Percentiles rank a stretch among this genome's conserved stretches.
phyloP scores from a whole-genome alignment of 2,113 vertebrate species.

The Puma concolor region DNA sequence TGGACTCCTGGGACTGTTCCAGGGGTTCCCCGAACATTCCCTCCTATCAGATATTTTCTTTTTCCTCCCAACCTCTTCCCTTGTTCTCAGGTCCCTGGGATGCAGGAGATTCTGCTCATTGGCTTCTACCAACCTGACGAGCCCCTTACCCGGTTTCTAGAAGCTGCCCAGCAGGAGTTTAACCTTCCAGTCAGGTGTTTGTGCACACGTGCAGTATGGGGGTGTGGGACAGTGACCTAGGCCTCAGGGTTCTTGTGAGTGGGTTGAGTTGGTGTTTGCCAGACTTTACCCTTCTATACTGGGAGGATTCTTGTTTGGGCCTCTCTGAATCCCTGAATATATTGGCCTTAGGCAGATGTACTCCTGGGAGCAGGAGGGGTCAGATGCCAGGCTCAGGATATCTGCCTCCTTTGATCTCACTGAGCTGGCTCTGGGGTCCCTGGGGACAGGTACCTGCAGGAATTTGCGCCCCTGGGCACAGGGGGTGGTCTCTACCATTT shows the following conservation, averaged over 20 bases:
- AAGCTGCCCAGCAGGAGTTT: constrained; percentile 94
- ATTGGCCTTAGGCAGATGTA: neutral
- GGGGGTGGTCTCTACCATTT: constrained; percentile 99
- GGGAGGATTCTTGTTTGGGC: neutral
- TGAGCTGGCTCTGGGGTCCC: constrained; percentile 5
- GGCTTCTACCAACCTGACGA: constrained; percentile 99
- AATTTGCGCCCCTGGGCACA: constrained; percentile 95
- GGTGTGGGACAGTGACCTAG: neutral
- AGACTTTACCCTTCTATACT: neutral
- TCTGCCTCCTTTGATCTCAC: neutral
- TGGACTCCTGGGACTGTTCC: neutral
- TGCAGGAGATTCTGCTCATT: constrained; percentile 97
- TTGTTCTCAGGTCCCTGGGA: constrained; percentile 89
- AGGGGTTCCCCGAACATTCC: neutral
- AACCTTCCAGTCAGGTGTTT: constrained; percentile 94
- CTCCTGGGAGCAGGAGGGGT: neutral
- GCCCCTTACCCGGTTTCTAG: constrained; percentile 92
- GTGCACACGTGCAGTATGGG: neutral
- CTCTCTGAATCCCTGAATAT: neutral
- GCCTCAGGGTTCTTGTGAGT: fast-evolving
- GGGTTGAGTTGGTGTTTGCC: neutral
- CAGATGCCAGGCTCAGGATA: neutral
- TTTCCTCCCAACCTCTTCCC: neutral
- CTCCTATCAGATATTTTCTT: neutral
- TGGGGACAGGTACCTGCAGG: constrained; percentile 94